These are phyloP conservation scores for Psittacula derbiana DNA, from an alignment of 2,797 vertebrate species.

Conservation along the genomic window DNA sequence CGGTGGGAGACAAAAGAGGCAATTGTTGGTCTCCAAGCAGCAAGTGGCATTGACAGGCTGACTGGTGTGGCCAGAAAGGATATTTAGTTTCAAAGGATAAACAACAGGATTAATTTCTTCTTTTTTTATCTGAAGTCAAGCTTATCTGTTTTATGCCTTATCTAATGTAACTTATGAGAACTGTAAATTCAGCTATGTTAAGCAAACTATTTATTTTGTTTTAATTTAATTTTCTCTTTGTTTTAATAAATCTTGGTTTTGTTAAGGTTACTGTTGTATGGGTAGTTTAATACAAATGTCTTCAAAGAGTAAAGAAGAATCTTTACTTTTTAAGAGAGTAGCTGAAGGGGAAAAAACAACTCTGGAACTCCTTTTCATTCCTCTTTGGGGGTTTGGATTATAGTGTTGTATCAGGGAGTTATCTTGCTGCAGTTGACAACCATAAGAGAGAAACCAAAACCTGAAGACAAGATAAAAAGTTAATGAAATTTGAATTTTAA, in stretches of 20 bases:
- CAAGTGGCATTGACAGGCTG: neutral
- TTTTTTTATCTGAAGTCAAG: constrained; percentile 30
- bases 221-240: constrained; percentile 45
- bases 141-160: constrained; percentile 46
- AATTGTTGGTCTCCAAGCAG: constrained; percentile 42
- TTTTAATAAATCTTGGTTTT: constrained; percentile 54
- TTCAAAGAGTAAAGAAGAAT: constrained; percentile 61
- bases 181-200: constrained; percentile 42
- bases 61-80: constrained; percentile 28
- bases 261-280: constrained; percentile 48
- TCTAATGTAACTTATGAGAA: constrained; percentile 40
- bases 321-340: constrained; percentile 34
- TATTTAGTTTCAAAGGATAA: constrained; percentile 59
- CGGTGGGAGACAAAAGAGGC: constrained; percentile 28
- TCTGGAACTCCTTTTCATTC: constrained; percentile 43
- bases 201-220: constrained; percentile 51
- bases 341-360: neutral
- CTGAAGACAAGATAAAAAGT: neutral
- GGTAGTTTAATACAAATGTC: constrained; percentile 56
- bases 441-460: neutral
- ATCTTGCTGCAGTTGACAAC: neutral
- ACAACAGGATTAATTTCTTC: neutral
- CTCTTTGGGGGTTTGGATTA: neutral
- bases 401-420: neutral
- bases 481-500: neutral